Base-by-base conservation (phyloP, 2,797 vertebrate genomes). In the Micropoecilia bifurca region DNA sequence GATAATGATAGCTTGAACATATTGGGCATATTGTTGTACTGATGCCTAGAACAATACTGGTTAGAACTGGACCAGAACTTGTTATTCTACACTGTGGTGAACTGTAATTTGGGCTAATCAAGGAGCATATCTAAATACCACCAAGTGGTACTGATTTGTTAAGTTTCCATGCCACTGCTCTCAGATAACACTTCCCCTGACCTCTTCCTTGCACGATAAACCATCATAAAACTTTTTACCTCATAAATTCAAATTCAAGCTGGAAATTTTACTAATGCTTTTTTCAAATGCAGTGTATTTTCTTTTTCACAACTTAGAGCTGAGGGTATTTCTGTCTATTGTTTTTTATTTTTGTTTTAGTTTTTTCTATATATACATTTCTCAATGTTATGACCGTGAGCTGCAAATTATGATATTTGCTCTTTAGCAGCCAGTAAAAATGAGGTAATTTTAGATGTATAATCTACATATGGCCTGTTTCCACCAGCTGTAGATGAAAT, bases 391-490 rank as follows among this genome's bases (percentile, higher is more conserved):
- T 12, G 66, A 14, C 8, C 8, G 2, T 41, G 22, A 25, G 10
- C 20, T 41, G 25, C 22, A 68, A 4, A 39, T 39, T 1, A 69
- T 41, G 3, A 41, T 68, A 68, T 39, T 18, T 45, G 12, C 82
- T 71, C 78, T 88, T 80, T 77, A 82, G 73, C 71, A 85, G 82
- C 81, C 83, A 81, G 82, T 81, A 90, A 88, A 84, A 85, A 76
- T 55, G 72, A 87, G 80, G 75, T 86, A 87, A 91, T 50, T 8
- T 61, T 77, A 48, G 6, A 18, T 33, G 30, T 74, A 81, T 79
- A 88, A 74, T 36, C 47, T 61, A 66, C 86, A 90, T 87, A 77
- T 88, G 81, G 73, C 45, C 74, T 30, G 73, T 83, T 71, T 1
- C 22, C 81, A 74, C 25, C 66, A 59, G 45, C 46, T 74, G 30